These are phyloP conservation scores for Coregonus suidteri DNA, from an alignment of 2,797 vertebrate species.

Conservation along the genomic window DNA sequence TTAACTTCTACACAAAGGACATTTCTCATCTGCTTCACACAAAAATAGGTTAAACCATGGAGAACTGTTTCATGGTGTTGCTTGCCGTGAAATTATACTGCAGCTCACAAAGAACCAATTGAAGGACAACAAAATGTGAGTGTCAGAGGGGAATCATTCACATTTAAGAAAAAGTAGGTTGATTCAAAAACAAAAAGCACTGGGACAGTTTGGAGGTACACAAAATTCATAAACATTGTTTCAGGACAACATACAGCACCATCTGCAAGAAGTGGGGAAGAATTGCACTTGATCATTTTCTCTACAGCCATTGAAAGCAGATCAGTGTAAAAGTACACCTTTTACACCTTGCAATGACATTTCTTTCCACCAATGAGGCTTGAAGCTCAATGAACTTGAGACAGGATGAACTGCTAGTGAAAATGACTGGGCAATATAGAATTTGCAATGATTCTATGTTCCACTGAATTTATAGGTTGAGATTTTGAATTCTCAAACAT, in stretches of 20 bases:
- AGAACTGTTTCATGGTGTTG: no score
- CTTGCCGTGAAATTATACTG: no score
- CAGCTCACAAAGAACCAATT: not conserved
- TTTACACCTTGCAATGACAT: not conserved
- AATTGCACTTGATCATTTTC: not conserved
- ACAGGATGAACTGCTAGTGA: no score
- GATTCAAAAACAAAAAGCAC: not conserved
- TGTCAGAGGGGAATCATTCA: not conserved
- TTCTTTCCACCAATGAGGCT: not conserved
- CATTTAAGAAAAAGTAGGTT: not conserved
- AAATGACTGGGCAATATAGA: no score
- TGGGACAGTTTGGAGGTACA: not conserved
- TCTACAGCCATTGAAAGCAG: not conserved
- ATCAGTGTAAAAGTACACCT: not conserved
- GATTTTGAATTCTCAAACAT: not conserved
- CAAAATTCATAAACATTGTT: not conserved
- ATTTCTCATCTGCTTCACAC: not conserved
- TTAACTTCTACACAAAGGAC: not conserved
- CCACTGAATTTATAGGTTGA: no score
- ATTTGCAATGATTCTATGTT: no score
- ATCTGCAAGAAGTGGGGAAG: not conserved
- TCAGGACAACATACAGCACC: not conserved
- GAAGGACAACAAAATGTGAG: not conserved
- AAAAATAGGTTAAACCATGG: no score
- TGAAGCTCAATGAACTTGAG: not conserved